These are phyloP conservation scores for Ganaspis brasiliensis DNA, from an alignment of 2,888 invertebrate genomes.

Conservation along the genomic window DNA sequence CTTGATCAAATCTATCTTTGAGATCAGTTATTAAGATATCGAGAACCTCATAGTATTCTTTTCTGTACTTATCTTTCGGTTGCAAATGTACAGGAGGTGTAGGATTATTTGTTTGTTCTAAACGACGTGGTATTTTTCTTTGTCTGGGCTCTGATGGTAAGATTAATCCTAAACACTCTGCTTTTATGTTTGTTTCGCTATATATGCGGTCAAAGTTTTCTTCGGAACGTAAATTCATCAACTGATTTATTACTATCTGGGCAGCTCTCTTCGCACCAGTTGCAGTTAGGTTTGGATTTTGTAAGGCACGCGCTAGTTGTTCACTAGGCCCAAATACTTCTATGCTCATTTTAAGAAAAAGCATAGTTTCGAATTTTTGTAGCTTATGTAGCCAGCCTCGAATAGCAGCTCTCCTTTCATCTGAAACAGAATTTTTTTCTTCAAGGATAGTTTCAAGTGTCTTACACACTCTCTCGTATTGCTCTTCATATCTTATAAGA, in stretches of 20 bases:
- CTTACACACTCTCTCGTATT: conserved; percentile 15
- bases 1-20: conserved; percentile 44
- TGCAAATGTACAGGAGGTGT: not conserved
- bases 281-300: conserved; percentile 20
- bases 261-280: conserved; percentile 33
- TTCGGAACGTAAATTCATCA: conserved; percentile 34
- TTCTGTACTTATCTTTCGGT: conserved; percentile 15
- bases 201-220: not conserved
- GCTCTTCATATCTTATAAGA: conserved; percentile 28
- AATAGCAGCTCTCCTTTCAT: conserved; percentile 39
- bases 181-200: not conserved
- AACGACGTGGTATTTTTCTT: conserved; percentile 42
- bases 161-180: conserved; percentile 3
- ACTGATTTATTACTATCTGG: not conserved
- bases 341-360: conserved; percentile 41
- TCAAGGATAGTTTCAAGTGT: conserved; percentile 33
- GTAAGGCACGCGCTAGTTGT: conserved; percentile 29
- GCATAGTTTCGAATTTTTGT: conserved; percentile 30
- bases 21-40: conserved; percentile 38
- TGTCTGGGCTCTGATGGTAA: conserved; percentile 21
- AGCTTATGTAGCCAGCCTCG: conserved; percentile 33
- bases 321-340: conserved; percentile 35
- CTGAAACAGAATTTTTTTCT: conserved; percentile 35
- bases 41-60: conserved; percentile 44
- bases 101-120: conserved; percentile 35